phyloP scores from a whole-genome alignment of 2,113 vertebrate species.

The Rostratula benghalensis region DNA sequence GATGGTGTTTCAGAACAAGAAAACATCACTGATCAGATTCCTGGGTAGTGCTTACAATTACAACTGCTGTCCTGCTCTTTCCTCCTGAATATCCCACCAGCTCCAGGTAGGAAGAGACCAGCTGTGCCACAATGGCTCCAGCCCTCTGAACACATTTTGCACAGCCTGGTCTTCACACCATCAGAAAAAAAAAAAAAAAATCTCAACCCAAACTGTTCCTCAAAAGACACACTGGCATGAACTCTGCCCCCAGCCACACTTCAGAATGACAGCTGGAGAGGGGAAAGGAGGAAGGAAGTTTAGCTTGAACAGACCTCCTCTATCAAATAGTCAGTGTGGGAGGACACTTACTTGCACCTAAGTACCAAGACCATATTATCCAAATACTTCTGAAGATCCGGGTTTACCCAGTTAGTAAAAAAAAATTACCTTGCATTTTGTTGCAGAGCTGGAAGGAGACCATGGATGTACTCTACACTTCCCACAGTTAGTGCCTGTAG shows the following conservation, averaged over 20 bases:
- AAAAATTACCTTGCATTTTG: background rate
- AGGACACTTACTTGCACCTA: background rate
- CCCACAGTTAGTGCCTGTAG: background rate
- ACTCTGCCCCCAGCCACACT: background rate
- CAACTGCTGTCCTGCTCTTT: background rate
- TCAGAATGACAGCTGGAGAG: background rate
- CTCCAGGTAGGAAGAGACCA: background rate
- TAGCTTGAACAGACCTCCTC: background rate
- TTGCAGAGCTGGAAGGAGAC: background rate
- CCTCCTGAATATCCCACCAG: background rate
- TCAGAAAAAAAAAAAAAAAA: background rate
- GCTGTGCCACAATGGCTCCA: background rate
- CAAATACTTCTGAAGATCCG: background rate
- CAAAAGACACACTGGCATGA: background rate
- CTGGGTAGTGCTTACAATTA: background rate
- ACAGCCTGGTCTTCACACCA: background rate
- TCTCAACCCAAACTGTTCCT: background rate
- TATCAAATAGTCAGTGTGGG: background rate
- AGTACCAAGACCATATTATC: background rate
- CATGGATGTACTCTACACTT: background rate
- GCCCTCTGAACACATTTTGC: background rate
- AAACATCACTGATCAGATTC: background rate
- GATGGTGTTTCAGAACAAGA: background rate
- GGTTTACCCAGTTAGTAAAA: background rate
- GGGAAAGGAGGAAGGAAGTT: background rate